Conservation (phyloP, 1,140 invertebrate species). For the Schlechtendalia chinensis region DNA sequence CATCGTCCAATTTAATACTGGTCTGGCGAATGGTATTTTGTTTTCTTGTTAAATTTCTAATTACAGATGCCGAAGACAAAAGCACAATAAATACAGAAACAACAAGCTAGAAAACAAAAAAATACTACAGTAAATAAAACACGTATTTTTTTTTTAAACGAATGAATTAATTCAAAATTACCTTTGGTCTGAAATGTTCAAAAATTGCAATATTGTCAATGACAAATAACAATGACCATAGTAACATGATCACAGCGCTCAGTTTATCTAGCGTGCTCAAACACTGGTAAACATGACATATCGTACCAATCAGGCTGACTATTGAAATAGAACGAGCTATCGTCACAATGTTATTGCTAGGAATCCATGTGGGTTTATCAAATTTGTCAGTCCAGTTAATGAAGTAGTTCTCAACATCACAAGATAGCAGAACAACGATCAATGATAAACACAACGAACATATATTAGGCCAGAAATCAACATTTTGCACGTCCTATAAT, state of each 20-base stretch:
- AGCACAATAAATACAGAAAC: neutral
- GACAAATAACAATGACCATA: neutral
- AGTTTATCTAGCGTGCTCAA: neutral
- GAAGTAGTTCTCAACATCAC: neutral
- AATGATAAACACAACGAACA: slow-evolving; percentile 20
- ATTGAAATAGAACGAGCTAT: neutral
- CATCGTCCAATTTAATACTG: neutral
- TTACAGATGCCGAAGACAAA: neutral
- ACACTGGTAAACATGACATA: slow-evolving; percentile 17
- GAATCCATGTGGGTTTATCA: neutral
- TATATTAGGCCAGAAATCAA: neutral
- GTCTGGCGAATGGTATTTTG: neutral
- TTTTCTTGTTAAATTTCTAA: slow-evolving; percentile 10
- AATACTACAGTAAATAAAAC: neutral
- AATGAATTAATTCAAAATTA: neutral
- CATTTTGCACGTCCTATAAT: neutral
- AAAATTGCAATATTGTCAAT: neutral
- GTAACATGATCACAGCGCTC: neutral
- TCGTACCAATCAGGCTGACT: neutral
- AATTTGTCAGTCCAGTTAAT: neutral
- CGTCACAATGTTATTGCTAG: neutral
- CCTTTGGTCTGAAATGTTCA: neutral
- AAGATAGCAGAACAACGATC: neutral
- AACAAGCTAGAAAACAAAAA: neutral
- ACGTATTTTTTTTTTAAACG: too few relatives aligned